Base-by-base conservation (phyloP, 2,888 invertebrate species). In the Sinhomidia bicolor region DNA sequence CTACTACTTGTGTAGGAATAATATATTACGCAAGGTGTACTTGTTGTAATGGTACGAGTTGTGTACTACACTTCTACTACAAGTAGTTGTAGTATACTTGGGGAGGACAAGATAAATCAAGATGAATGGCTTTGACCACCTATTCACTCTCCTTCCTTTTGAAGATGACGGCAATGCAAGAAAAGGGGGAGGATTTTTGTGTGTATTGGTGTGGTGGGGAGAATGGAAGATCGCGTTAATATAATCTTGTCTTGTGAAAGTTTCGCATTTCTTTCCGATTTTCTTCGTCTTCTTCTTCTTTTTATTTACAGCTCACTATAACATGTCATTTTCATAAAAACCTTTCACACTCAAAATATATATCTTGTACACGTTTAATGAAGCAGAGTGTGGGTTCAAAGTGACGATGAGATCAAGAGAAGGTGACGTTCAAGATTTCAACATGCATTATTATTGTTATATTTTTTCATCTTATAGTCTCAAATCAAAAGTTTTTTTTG, bases 81-180 rank as follows among this genome's bases (percentile, higher is more conserved):
- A n/a, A n/a, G n/a, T n/a, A n/a, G n/a, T n/a, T n/a, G 78, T 57
- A 79, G 54, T 17, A 32, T 54, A 32, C 36, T 36, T 32, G 4
- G 79, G 23, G 84, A 84, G 79, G 85, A 85, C 85, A 88, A 83
- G 88, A 88, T 88, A 88, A 88, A 88, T 88, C 88, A 88, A 83
- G 88, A 88, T 51, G 88, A 88, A 88, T 88, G 78, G 83, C 78
- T 85, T 68, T 76, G 85, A 78, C 78, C 83, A 83, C 82, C 71
- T 68, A 71, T 47, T 44, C 62, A 36, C 47, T 51, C 76, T 76
- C 84, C 32, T 62, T 62, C 74, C 36, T 60, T 62, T 51, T 76
- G 79, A 12, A 57, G 57, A 26, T 76, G 47, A 51, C 76, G 51
- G 51, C 65, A 65, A 54, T 60, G 60, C 14, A n/a, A 80, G 44